Evolutionary conservation across 2,113 vertebrate species (phyloP).

Genomic region (Phaetusa simplex): DNA sequence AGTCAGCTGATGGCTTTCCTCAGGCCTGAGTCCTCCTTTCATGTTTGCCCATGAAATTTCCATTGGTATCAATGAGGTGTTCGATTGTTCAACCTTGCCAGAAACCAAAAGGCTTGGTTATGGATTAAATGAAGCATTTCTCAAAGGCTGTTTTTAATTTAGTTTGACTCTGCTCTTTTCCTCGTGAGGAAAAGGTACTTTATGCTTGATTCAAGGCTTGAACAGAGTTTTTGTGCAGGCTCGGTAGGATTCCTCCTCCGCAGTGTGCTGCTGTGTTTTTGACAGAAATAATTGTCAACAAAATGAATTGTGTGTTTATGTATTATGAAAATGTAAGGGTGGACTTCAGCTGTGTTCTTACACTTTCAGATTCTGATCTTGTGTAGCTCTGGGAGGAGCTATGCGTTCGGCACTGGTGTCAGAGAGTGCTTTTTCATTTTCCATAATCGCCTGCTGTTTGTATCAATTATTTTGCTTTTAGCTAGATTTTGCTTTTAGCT

Average conservation of each 20-base stretch:
- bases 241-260: not conserved
- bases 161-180: not conserved
- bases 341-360: not conserved
- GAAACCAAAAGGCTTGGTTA: not conserved
- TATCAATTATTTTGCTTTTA: not conserved
- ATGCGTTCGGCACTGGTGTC: accelerated
- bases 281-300: not conserved
- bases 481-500: not conserved
- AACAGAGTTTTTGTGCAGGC: not conserved
- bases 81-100: not conserved
- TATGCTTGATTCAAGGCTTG: not conserved
- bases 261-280: not conserved
- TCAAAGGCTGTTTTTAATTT: not conserved
- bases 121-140: not conserved
- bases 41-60: not conserved
- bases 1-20: not conserved
- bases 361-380: not conserved
- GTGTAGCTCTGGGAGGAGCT: not conserved
- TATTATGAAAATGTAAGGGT: not conserved
- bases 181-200: not conserved
- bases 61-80: not conserved
- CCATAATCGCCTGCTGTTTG: not conserved
- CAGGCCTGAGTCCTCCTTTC: not conserved
- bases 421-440: not conserved
- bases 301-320: not conserved